phyloP scores from a whole-genome alignment of 2,797 vertebrate genomes.

The Manis javanica region DNA sequence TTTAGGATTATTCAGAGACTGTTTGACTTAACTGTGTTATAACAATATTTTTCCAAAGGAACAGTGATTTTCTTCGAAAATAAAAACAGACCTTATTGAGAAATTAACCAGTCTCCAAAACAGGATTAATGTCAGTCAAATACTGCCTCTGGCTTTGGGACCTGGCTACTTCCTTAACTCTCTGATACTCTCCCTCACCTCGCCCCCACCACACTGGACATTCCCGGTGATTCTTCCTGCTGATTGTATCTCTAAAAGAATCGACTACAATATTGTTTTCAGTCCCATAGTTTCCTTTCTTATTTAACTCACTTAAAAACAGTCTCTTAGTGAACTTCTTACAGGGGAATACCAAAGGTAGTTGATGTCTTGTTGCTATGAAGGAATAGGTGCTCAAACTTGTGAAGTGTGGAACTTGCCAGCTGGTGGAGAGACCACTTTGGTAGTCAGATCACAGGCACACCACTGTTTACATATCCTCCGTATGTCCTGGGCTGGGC shows the following conservation, averaged over 20 bases:
- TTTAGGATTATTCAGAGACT: slow-evolving; percentile 31
- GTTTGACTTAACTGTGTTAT: slow-evolving; percentile 6
- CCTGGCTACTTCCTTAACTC: neutral
- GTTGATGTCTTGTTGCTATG: neutral
- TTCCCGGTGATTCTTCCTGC: neutral
- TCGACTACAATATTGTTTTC: slow-evolving; percentile 33
- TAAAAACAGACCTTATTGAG: slow-evolving; percentile 46
- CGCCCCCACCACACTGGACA: neutral
- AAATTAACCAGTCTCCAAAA: neutral
- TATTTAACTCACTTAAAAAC: neutral
- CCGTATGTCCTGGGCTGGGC: neutral
- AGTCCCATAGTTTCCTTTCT: slow-evolving; percentile 50
- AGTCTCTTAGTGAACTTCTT: neutral
- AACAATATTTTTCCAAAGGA: slow-evolving; percentile 42
- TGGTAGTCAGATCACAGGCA: neutral
- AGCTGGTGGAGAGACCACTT: neutral
- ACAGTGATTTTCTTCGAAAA: slow-evolving; percentile 42
- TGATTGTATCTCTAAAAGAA: slow-evolving; percentile 31
- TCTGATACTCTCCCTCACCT: neutral
- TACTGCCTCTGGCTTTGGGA: neutral
- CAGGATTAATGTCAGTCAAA: neutral
- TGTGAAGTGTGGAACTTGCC: neutral
- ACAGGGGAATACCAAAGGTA: slow-evolving; percentile 14
- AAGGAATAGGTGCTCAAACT: neutral
- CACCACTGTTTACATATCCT: neutral